Evolutionary conservation across 2,113 vertebrate genomes (phyloP), one percentile per base, ranked within the genome.

Genomic region (Leptobrachium leishanense): DNA sequence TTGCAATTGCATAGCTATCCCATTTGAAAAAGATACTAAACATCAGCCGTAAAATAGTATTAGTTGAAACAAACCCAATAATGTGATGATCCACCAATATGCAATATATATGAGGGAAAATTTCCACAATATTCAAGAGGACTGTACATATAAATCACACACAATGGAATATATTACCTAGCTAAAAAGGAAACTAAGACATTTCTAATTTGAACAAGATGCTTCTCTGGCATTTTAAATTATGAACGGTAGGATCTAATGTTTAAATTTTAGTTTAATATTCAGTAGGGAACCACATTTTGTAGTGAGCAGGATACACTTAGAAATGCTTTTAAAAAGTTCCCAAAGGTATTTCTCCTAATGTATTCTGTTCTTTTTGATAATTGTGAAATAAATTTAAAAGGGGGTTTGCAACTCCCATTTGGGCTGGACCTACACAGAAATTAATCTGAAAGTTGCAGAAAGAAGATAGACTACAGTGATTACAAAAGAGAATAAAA

Each of bases 211-310:
- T 53, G 62, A 82, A 82, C 75, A 82, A 77, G 74, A 65, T 62
- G 64, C 31, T 74, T 75, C 81, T 69, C 64, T 66, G 20, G 62
- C 68, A 81, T 59, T 54, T 84, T 81, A 65, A 70, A 64, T 82
- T 81, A 81, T 72, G 68, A 40, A 50, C 71, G 63, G 69, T 68
- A 59, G 13, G 73, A 84, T 57, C 54, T 57, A 20, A 50, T 9
- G 2, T 50, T 80, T 82, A 75, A 79, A 79, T 65, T 31, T 13
- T 11, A 72, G 46, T 68, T 81, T 70, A 71, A 75, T 81, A 81
- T 81, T 81, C 79, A 75, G 43, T 75, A 62, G 79, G 72, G 79
- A 81, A 69, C 79, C 72, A 81, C 79, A 70, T 68, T 74, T 70
- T 81, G 20, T 75, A 44, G 46, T 59, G 42, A 44, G 70, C 77